phyloP scores from a whole-genome alignment of 1,140 invertebrate species.

The Notospermus geniculatus region DNA sequence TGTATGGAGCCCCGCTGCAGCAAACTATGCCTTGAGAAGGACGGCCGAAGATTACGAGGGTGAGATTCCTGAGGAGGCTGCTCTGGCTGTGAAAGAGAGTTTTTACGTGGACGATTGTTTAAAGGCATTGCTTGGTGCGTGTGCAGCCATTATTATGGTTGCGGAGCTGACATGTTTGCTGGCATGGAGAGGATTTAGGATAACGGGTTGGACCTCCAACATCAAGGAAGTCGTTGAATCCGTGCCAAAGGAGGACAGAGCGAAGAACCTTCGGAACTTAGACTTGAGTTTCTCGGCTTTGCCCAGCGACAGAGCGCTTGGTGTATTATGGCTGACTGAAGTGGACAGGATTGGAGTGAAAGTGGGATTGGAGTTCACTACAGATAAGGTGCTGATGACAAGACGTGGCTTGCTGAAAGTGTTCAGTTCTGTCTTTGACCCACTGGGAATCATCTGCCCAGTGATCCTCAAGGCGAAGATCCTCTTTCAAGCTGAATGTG shows the following conservation, averaged over 20 bases:
- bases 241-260: slow-evolving; percentile 11
- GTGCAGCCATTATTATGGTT: slow-evolving; percentile 12
- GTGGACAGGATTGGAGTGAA: background rate
- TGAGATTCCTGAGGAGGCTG: background rate
- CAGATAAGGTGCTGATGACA: background rate
- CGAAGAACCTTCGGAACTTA: background rate
- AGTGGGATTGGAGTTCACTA: background rate
- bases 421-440: background rate
- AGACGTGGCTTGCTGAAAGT: background rate
- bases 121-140: background rate
- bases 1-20: slow-evolving; percentile 21
- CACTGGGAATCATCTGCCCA: background rate
- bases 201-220: slow-evolving; percentile 18
- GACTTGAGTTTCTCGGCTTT: background rate
- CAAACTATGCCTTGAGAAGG: slow-evolving; percentile 20
- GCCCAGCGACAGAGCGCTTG: slow-evolving; percentile 17
- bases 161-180: slow-evolving; percentile 6
- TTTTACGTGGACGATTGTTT: slow-evolving; percentile 27
- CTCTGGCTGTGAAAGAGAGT: slow-evolving; percentile 11
- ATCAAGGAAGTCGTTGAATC: slow-evolving; percentile 18
- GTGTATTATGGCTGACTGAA: slow-evolving; percentile 13
- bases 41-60: slow-evolving; percentile 14
- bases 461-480: background rate
- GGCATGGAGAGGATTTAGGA: slow-evolving; percentile 10
- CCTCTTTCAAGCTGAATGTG: background rate